Percentiles rank a stretch among this genome's conserved stretches.
Conservation (phyloP, 2,113 vertebrate species). For the Syngnathoides biaculeatus region DNA sequence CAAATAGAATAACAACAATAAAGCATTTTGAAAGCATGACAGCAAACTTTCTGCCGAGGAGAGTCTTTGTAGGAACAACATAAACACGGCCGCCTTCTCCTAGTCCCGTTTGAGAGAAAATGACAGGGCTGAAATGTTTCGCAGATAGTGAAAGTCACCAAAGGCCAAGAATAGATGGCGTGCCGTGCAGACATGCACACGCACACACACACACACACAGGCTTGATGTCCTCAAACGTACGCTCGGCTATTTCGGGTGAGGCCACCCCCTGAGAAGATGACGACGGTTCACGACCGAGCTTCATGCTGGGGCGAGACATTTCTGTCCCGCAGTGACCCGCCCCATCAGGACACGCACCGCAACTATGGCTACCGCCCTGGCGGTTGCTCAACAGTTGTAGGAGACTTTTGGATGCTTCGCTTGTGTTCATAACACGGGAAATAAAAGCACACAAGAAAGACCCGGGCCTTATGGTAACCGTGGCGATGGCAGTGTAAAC, state of each 20-base stretch:
- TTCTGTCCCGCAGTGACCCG: slow-evolving; percentile 49
- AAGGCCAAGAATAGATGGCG: slow-evolving; percentile 9
- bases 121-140: slow-evolving; percentile 2
- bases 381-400: slow-evolving; percentile 24
- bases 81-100: slow-evolving; percentile 7
- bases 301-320: slow-evolving; percentile 46
- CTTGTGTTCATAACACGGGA: background rate
- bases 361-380: slow-evolving; percentile 37
- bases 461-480: slow-evolving; percentile 46
- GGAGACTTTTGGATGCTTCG: slow-evolving; percentile 30
- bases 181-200: background rate
- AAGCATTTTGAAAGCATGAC: no score
- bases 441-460: slow-evolving; percentile 15
- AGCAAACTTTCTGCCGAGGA: background rate
- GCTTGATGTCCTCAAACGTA: background rate
- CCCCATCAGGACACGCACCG: slow-evolving; percentile 37
- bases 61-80: background rate
- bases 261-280: slow-evolving; percentile 40
- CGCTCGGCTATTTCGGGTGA: slow-evolving; percentile 21
- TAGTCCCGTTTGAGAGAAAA: slow-evolving; percentile 6
- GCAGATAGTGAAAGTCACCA: slow-evolving; percentile 3
- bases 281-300: slow-evolving; percentile 40
- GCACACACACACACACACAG: no score
- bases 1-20: no score
- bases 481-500: slow-evolving; percentile 50